Conservation (phyloP, 2,888 invertebrate genomes). For the Orgyia antiqua region DNA sequence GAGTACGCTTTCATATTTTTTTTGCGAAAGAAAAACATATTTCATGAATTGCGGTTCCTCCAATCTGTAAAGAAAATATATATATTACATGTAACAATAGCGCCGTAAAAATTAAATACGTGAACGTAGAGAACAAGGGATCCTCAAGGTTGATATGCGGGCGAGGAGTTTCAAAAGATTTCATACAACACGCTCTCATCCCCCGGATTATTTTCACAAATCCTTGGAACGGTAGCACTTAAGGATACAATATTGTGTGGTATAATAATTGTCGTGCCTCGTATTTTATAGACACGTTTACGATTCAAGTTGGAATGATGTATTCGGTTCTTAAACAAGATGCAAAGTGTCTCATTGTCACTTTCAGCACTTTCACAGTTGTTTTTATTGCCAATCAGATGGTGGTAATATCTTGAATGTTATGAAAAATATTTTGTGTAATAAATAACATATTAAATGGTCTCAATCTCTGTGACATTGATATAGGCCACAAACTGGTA, state of each 20-base stretch:
- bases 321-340: background rate
- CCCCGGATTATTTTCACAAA: constrained; percentile 14
- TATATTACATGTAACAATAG: constrained; percentile 7
- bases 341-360: constrained; percentile 2
- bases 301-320: no score
- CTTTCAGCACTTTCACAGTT: constrained; percentile 10
- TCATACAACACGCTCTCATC: constrained; percentile 19
- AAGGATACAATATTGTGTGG: constrained; percentile 7
- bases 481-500: constrained; percentile 36
- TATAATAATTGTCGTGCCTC: no score
- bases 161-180: constrained; percentile 19
- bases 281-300: no score
- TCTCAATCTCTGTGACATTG: constrained; percentile 34
- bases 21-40: background rate
- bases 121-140: constrained; percentile 8
- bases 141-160: constrained; percentile 19
- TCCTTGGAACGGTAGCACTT: constrained; percentile 7
- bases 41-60: background rate
- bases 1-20: constrained; percentile 1
- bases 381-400: constrained; percentile 17
- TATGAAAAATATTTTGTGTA: constrained; percentile 18
- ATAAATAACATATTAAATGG: constrained; percentile 27
- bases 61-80: constrained; percentile 8
- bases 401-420: constrained; percentile 24
- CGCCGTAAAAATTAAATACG: constrained; percentile 13